Evolutionary conservation across 2,888 invertebrate genomes (phyloP).

Genomic region (Nymphalis c-album): DNA sequence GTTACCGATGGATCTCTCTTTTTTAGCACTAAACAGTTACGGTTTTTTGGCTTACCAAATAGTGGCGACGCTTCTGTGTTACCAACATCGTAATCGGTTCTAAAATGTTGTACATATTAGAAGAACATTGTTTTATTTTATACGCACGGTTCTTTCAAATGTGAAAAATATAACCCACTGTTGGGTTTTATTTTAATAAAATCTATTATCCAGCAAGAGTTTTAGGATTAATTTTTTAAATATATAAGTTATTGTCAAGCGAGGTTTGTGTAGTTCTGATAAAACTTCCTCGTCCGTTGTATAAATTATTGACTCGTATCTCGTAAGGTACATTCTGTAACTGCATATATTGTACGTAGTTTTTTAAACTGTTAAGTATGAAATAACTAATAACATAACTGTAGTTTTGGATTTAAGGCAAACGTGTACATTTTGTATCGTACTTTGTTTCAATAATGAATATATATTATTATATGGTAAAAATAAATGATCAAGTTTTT

Average conservation of each 20-base stretch:
- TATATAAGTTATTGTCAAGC: conserved; percentile 48
- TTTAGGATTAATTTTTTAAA: conserved; percentile 56
- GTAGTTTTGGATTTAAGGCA: conserved; percentile 78
- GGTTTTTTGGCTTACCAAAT: conserved; percentile 71
- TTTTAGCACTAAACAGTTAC: conserved; percentile 64
- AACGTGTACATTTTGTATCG: conserved; percentile 89
- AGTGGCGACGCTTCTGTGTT: conserved; percentile 57
- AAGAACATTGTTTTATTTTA: conserved; percentile 49
- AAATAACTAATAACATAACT: conserved; percentile 74
- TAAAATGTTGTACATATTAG: conserved; percentile 71
- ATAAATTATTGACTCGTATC: conserved; percentile 77
- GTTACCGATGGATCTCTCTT: conserved; percentile 81
- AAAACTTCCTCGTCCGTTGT: conserved; percentile 65
- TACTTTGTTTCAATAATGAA: conserved; percentile 86
- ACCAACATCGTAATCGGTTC: conserved; percentile 65
- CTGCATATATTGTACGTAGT: conserved; percentile 81
- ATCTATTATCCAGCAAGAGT: conserved; percentile 66
- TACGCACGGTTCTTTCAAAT: conserved; percentile 46
- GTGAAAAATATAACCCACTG: conserved; percentile 48
- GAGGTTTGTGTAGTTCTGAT: conserved; percentile 51
- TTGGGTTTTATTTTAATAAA: conserved; percentile 63
- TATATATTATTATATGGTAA: conserved; percentile 87
- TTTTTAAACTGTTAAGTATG: conserved; percentile 82
- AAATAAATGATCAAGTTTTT: conserved; percentile 85
- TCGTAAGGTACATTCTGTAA: conserved; percentile 69